phyloP scores from a whole-genome alignment of 2,797 vertebrate genomes.

The Coendou prehensilis region DNA sequence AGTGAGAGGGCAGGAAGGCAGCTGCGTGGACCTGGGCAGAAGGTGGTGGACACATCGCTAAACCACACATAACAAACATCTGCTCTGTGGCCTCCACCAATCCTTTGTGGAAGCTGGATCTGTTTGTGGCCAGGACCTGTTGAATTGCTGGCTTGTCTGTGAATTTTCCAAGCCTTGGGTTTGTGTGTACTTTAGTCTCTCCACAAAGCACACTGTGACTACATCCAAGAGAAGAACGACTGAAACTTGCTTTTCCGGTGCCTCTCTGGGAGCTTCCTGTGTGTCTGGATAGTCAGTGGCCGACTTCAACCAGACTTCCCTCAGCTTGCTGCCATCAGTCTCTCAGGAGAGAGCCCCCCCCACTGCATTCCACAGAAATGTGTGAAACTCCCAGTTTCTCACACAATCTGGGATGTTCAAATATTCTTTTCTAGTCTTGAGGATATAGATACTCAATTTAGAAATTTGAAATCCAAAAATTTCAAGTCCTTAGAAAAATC shows the following conservation, averaged over 20 bases:
- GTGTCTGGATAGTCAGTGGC: not conserved
- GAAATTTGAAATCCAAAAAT: slow-evolving; percentile 44
- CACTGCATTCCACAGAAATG: not conserved
- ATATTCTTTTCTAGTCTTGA: slow-evolving; percentile 65
- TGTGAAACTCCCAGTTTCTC: slow-evolving; percentile 45
- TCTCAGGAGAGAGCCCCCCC: not conserved
- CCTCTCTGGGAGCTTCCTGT: not conserved
- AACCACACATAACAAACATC: not conserved
- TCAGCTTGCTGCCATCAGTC: not conserved
- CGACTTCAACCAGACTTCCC: not conserved
- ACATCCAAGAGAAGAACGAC: not conserved
- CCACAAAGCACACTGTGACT: not conserved
- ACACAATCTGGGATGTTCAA: slow-evolving; percentile 14
- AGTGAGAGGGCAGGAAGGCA: not conserved
- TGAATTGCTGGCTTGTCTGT: not conserved
- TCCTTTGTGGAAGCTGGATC: not conserved
- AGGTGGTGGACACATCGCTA: not conserved
- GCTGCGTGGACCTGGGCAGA: too few species aligned
- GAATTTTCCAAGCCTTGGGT: not conserved
- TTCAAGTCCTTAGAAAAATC: slow-evolving; percentile 33
- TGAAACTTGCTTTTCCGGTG: not conserved
- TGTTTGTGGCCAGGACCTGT: not conserved
- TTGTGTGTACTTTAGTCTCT: not conserved
- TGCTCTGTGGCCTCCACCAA: not conserved
- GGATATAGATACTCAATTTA: slow-evolving; percentile 52